Base-by-base conservation (phyloP, 1,140 invertebrate genomes). In the Patella vulgata region DNA sequence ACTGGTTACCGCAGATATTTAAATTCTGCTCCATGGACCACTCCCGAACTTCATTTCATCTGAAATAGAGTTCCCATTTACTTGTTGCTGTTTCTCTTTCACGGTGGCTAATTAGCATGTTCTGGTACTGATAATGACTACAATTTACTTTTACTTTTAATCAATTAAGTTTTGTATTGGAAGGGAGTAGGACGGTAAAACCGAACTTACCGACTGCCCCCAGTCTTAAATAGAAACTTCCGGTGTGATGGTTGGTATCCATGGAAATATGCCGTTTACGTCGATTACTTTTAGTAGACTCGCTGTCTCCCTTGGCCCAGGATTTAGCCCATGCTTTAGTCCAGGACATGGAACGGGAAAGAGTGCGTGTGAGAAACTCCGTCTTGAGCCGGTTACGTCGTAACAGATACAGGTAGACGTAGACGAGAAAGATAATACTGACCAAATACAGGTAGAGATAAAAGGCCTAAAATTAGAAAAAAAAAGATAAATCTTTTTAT, bases 391-490 rank as follows among this genome's bases (percentile, higher is more conserved):
- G 54, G 27, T 70, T 65, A n/a, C 60, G 51, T 11, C 70, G 55
- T 14, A 98, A 89, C 60, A 99, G 88, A 88, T 97, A 98, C 85
- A 94, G 93, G 88, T 97, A 98, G 43, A 97, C 94, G 86, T 98
- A 98, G 68, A 97, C 87, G 71, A 98, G 89, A 87, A 98, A 98
- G 64, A 97, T 85, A 79, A 98, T 95, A 85, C 94, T 97, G 84
- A 92, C 90, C 69, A 93, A 92, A 85, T 98, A 98, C 46, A 99
- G 88, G 85, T 97, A 99, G 46, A 96, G 94, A 87, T 97, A 98
- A 87, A 98, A 97, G 61, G 92, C 93, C 90, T 99, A 86, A 40
- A 36, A n/a, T n/a, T n/a, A n/a, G n/a, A n/a, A n/a, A n/a, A n/a
- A n/a, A n/a, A n/a, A n/a, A n/a, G n/a, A n/a, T n/a, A n/a, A n/a